These are phyloP conservation scores for Eilema caniola DNA, from an alignment of 2,888 invertebrate species.

Conservation along the genomic window DNA sequence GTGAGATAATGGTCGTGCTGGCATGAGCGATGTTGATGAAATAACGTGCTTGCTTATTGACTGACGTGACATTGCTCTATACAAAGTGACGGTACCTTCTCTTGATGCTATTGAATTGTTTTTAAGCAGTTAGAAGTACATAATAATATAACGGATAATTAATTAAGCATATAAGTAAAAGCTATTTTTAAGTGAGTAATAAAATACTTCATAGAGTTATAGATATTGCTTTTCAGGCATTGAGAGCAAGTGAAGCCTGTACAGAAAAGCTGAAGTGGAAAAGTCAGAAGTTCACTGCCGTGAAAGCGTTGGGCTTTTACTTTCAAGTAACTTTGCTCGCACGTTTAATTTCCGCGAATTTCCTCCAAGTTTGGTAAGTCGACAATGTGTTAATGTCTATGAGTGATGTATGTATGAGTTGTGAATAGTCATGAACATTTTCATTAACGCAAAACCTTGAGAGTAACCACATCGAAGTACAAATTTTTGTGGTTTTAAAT, in stretches of 20 bases:
- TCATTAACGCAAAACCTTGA: conserved; percentile 33
- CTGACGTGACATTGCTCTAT: conserved; percentile 38
- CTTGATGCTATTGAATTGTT: conserved; percentile 38
- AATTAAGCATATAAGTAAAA: conserved; percentile 56
- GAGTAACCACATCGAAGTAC: conserved; percentile 35
- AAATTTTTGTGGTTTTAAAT: conserved; percentile 31
- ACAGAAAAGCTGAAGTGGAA: conserved; percentile 74
- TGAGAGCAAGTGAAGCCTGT: conserved; percentile 74
- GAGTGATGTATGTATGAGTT: conserved; percentile 60
- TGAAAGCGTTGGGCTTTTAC: conserved; percentile 62
- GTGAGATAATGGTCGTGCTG: conserved; percentile 67
- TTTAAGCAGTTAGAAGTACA: conserved; percentile 48
- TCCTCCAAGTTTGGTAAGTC: conserved; percentile 43
- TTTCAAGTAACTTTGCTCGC: conserved; percentile 29
- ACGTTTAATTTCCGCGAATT: conserved; percentile 33
- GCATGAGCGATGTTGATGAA: conserved; percentile 65
- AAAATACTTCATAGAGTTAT: conserved; percentile 29
- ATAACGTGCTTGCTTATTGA: conserved; percentile 51
- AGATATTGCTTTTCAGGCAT: conserved; percentile 45
- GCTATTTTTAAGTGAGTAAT: conserved; percentile 48
- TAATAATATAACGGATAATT: conserved; percentile 39
- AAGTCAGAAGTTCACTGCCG: conserved; percentile 69
- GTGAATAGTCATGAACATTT: conserved; percentile 49
- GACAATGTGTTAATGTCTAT: conserved; percentile 61
- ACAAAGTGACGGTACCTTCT: conserved; percentile 39